Evolutionary conservation across 2,113 vertebrate genomes (phyloP), one percentile per base, ranked within the genome.

Genomic region (Ranitomeya imitator): DNA sequence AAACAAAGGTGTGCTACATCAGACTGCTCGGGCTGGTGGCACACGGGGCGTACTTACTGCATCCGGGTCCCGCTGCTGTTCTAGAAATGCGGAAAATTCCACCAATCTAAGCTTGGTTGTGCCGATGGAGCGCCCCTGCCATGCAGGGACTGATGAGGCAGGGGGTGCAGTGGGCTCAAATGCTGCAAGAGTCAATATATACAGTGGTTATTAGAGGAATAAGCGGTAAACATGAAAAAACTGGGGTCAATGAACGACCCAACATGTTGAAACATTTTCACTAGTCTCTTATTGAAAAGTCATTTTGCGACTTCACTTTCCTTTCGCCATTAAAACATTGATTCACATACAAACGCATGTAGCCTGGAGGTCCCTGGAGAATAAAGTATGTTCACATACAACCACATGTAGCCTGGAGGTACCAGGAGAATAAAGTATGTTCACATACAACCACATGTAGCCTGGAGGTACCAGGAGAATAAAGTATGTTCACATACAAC

Each of bases 91-190:
- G 0, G 98, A 99, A 90, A 99, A 99, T 92, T 99, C 98, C 91
- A 99, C 97, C 91, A 98, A 96, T 91, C 98, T 94, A 91, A 99
- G 98, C 93, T 99, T 99, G 86, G 97, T 97, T 81, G 98, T 99
- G 87, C 98, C 98, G 79, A 99, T 98, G 9, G 98, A 99, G 86
- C 98, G 97, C 65, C 98, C 98, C 93, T 99, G 98, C 98, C 98
- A 99, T 0, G 98, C 98, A 37, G 98, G 98, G 83, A 97, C 97
- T 0, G 97, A 97, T 85, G 98, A 97, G 52, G 96, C 95, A 89
- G 97, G 97, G 92, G 96, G 96, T 60, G 97, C 93, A 0, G 97
- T 90, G 89, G 97, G 94, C 89, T 99, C 98, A 86, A 99, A 99
- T 89, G 97, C 98, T 99, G n/a, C 1, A 31, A 54, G 45, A 57